Evolutionary conservation across 1,140 invertebrate genomes (phyloP).

Genomic region (Luehdorfia chinensis): DNA sequence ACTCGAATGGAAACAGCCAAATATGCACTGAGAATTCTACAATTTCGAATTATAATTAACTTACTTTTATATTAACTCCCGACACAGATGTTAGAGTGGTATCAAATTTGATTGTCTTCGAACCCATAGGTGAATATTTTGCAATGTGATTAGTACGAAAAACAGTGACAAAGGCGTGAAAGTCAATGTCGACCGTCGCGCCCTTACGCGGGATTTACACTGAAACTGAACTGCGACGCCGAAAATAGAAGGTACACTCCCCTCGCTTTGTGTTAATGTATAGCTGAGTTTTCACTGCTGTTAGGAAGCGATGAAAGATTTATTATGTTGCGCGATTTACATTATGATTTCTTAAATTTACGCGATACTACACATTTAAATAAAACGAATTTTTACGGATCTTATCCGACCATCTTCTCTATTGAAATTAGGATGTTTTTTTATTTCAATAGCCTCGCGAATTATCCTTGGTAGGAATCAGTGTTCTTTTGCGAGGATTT

Average conservation of each 20-base stretch:
- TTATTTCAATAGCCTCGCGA: too few relatives aligned
- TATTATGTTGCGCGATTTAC: slow-evolving; percentile 1
- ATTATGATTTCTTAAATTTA: too few relatives aligned
- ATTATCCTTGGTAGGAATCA: too few relatives aligned
- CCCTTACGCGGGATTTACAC: slow-evolving; percentile 42
- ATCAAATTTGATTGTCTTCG: slow-evolving; percentile 46
- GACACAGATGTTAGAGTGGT: slow-evolving; percentile 43
- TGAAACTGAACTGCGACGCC: slow-evolving; percentile 66
- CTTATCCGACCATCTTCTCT: too few relatives aligned
- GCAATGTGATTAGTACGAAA: slow-evolving; percentile 10
- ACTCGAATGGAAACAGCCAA: too few relatives aligned
- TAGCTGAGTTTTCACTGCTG: slow-evolving; percentile 29
- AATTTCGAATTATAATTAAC: slow-evolving; percentile 18
- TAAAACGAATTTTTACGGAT: too few relatives aligned
- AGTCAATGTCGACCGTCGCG: slow-evolving; percentile 48
- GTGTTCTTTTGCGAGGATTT: too few relatives aligned
- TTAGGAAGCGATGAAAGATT: slow-evolving; percentile 41
- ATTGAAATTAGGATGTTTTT: too few relatives aligned
- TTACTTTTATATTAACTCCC: slow-evolving; percentile 70
- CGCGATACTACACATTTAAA: too few relatives aligned
- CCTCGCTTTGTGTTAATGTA: slow-evolving; percentile 29
- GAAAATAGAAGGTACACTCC: slow-evolving; percentile 64
- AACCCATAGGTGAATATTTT: slow-evolving; percentile 20
- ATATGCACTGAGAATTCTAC: background rate
- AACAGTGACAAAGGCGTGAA: background rate